These are phyloP conservation scores for Phylloscopus collybita DNA, from an alignment of 2,797 vertebrate genomes.

Conservation along the genomic window DNA sequence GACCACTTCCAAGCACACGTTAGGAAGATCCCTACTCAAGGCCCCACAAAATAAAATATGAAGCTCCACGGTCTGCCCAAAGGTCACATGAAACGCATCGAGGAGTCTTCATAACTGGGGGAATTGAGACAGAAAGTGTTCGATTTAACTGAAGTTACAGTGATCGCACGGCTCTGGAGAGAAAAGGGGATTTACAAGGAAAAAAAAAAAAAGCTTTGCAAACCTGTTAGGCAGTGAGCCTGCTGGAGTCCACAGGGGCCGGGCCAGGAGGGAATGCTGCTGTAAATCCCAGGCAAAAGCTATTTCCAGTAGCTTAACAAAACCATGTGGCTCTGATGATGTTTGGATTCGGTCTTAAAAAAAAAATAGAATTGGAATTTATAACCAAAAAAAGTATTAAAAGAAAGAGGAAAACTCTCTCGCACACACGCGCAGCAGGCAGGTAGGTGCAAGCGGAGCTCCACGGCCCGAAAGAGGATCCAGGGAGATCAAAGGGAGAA, in stretches of 20 bases:
- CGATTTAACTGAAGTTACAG: neutral
- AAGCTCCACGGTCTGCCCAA: slow-evolving; percentile 38
- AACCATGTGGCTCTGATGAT: neutral
- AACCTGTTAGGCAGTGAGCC: slow-evolving; percentile 70
- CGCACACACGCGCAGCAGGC: slow-evolving; percentile 27
- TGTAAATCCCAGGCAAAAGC: slow-evolving; percentile 65
- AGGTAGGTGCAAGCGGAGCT: slow-evolving; percentile 72
- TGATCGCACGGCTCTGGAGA: slow-evolving; percentile 7
- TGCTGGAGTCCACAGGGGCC: slow-evolving; percentile 55
- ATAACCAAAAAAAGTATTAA: neutral
- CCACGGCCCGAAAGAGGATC: slow-evolving; percentile 60
- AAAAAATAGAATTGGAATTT: neutral
- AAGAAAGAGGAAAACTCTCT: neutral
- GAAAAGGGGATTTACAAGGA: neutral
- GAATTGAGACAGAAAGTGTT: neutral
- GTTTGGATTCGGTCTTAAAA: neutral
- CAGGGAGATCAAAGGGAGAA: slow-evolving; percentile 69
- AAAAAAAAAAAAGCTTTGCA: slow-evolving; percentile 36
- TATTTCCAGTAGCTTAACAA: slow-evolving; percentile 54
- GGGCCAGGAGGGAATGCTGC: slow-evolving; percentile 47
- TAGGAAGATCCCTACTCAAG: slow-evolving; percentile 29
- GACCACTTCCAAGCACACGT: slow-evolving; percentile 42
- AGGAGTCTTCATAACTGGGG: neutral
- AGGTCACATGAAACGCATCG: slow-evolving; percentile 32
- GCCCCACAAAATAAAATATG: slow-evolving; percentile 40